These are phyloP conservation scores for Natator depressus DNA, from an alignment of 2,113 vertebrate species.

Conservation along the genomic window DNA sequence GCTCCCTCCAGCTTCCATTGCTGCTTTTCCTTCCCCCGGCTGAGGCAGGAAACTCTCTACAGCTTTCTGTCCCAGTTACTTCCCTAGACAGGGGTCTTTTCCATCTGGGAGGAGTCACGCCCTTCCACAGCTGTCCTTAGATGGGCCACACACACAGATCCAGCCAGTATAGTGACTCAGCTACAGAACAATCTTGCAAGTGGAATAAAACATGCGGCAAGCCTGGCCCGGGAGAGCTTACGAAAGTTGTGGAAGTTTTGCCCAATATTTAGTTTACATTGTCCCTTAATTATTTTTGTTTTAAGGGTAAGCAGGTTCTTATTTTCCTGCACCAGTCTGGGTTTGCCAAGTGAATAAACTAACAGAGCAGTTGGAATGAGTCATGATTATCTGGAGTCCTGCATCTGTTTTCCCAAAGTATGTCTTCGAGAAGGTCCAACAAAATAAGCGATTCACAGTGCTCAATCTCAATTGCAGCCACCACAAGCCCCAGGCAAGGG, in stretches of 20 bases:
- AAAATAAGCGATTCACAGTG: not conserved
- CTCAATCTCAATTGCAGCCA: not conserved
- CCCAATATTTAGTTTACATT: not conserved
- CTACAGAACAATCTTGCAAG: not conserved
- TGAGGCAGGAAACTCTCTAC: not conserved
- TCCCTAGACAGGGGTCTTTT: not conserved
- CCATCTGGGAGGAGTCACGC: not conserved
- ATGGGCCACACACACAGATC: not conserved
- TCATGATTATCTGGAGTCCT: not conserved
- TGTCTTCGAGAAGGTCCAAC: not conserved
- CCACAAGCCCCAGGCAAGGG: not conserved
- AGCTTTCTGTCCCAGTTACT: not conserved
- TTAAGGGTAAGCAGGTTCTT: not conserved
- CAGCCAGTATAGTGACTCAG: fast-evolving
- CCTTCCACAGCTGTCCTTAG: not conserved
- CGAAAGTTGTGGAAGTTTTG: not conserved
- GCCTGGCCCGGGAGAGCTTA: not conserved
- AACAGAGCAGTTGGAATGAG: not conserved
- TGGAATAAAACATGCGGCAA: not conserved
- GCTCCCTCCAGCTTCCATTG: not conserved
- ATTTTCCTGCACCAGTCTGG: not conserved
- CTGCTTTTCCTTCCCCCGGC: fast-evolving
- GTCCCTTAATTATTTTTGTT: not conserved
- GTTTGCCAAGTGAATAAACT: not conserved
- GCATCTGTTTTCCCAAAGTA: not conserved